These are phyloP conservation scores for Halichoerus grypus DNA, from an alignment of 2,113 vertebrate species.

Conservation along the genomic window DNA sequence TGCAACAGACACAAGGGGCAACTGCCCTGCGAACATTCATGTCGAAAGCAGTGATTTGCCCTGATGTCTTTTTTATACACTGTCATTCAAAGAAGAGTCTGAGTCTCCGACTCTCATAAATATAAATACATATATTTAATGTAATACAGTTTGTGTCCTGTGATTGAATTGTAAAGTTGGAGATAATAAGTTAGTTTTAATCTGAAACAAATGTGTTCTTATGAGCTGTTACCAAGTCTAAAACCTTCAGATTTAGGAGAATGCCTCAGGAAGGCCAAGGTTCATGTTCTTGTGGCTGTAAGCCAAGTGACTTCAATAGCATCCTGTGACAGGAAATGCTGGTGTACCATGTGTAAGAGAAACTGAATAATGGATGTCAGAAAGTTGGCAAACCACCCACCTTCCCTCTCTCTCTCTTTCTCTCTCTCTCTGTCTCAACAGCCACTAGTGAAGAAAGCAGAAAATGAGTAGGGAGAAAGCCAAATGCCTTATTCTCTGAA, in stretches of 20 bases:
- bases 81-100: not conserved
- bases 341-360: not conserved
- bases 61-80: not conserved
- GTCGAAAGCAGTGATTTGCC: not conserved
- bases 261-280: not conserved
- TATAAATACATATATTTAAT: not conserved
- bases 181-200: not conserved
- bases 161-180: not conserved
- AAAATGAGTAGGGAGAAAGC: not conserved
- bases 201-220: not conserved
- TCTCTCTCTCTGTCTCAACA: not conserved
- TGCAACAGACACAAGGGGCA: not conserved
- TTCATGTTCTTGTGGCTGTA: not conserved
- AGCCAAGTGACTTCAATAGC: not conserved
- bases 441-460: not conserved
- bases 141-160: not conserved
- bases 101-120: not conserved
- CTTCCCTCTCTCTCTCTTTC: not conserved
- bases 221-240: not conserved
- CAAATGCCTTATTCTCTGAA: not conserved
- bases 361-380: not conserved
- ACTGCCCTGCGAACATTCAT: not conserved
- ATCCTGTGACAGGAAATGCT: not conserved
- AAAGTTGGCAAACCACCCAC: not conserved
- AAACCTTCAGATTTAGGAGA: not conserved